phyloP scores from a whole-genome alignment of 2,113 vertebrate genomes.

The Empidonax alnorum region DNA sequence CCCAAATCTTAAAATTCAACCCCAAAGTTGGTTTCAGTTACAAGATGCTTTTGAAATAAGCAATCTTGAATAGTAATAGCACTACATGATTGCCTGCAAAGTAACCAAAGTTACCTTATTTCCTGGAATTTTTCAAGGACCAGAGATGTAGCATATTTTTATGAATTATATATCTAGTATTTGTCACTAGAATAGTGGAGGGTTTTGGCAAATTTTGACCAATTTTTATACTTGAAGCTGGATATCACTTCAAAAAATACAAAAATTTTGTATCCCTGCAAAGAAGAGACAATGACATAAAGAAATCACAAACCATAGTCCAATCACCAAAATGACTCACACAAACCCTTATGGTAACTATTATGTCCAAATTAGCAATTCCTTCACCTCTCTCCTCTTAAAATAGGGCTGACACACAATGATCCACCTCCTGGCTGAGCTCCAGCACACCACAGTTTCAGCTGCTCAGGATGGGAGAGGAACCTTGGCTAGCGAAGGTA shows the following conservation, averaged over 20 bases:
- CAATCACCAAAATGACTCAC: background rate
- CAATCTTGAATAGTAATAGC: background rate
- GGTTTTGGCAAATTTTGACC: background rate
- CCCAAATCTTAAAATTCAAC: background rate
- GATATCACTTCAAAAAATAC: background rate
- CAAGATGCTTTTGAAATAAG: constrained; percentile 7
- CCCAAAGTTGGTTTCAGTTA: background rate
- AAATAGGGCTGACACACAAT: background rate
- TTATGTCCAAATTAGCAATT: accelerated
- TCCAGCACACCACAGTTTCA: background rate
- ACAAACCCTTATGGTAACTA: background rate
- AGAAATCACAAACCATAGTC: background rate
- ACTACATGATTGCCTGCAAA: background rate
- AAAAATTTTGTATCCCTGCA: background rate
- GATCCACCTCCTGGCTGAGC: background rate
- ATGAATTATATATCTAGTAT: background rate
- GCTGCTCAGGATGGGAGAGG: background rate
- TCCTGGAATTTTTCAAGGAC: background rate
- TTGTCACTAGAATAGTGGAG: background rate
- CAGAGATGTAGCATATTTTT: background rate
- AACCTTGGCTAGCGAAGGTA: background rate
- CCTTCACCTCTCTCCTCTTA: background rate
- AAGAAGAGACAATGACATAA: background rate
- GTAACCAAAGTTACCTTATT: background rate
- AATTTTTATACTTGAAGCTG: background rate